Evolutionary conservation across 2,888 invertebrate species (phyloP).

Genomic region (Tenthredo notha): DNA sequence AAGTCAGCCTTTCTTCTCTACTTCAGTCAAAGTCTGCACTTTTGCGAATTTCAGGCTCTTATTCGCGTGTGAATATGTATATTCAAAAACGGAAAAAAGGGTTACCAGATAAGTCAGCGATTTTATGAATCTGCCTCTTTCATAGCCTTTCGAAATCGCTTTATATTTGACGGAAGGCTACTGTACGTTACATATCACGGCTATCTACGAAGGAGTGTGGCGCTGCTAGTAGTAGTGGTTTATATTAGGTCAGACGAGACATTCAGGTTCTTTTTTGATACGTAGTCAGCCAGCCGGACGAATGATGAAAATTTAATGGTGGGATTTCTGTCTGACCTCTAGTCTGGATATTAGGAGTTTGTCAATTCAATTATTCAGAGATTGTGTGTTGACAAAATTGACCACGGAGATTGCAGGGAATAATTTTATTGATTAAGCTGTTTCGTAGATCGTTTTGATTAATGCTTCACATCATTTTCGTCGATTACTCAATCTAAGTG

Average conservation of each 20-base stretch:
- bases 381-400: background rate
- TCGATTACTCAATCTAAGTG: background rate
- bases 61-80: background rate
- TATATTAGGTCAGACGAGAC: background rate
- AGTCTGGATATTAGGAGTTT: background rate
- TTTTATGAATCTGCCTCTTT: background rate
- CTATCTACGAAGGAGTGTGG: background rate
- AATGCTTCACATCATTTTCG: background rate
- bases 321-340: background rate
- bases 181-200: background rate
- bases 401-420: background rate
- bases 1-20: too few species aligned
- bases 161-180: background rate
- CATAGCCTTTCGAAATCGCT: background rate
- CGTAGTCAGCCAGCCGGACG: background rate
- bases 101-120: background rate
- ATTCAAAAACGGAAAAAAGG: background rate
- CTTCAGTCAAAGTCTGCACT: background rate
- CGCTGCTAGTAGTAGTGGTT: constrained; percentile 8
- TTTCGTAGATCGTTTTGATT: background rate
- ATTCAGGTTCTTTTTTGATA: background rate
- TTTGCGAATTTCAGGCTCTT: background rate
- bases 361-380: background rate
- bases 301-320: background rate
- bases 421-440: background rate